Base-by-base conservation (phyloP, 2,797 vertebrate species). In the Poecile montanus region DNA sequence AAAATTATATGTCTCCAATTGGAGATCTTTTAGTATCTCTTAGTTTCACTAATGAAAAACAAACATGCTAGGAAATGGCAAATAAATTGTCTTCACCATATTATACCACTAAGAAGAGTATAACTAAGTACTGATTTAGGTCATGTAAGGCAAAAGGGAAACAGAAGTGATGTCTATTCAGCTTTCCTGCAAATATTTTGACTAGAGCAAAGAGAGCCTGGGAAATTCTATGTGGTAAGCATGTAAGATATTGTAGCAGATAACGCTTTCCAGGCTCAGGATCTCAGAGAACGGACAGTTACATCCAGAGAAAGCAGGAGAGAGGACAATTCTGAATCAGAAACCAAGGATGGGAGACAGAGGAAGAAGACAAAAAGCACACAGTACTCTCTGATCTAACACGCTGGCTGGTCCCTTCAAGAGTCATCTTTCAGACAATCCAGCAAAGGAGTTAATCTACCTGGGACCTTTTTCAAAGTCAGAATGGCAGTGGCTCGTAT, bases 121-220 rank as follows among this genome's bases (percentile, higher is more conserved):
- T 66, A 90, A 77, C 34, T 84, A 78, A 54, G 73, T 75, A 90
- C 38, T 91, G 84, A 92, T 90, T 93, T 84, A 88, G 91, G 88
- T 96, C 83, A 76, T 32, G 9, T 88, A 71, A 88, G 92, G 82
- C 91, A 83, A 95, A 93, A 93, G 50, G 25, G 20, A 94, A 61
- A 47, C 78, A 88, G 53, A 85, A 92, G 30, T 53, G 71, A 73
- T 1, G 1, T 56, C 42, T 75, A 56, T 63, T 83, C n/a, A 44
- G 65, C 47, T 88, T 88, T 80, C 22, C 76, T 93, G 66, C n/a
- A 84, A 83, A 65, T 91, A 81, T 82, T 95, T 92, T 92, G 63
- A 58, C 56, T 74, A 79, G 17, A 88, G 51, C 61, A 85, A 85
- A 77, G 60, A 78, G 7, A 91, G 13, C 36, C 45, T 78, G 68